Conservation (phyloP, 2,113 vertebrate species). For the Neolamprologus modestus region DNA sequence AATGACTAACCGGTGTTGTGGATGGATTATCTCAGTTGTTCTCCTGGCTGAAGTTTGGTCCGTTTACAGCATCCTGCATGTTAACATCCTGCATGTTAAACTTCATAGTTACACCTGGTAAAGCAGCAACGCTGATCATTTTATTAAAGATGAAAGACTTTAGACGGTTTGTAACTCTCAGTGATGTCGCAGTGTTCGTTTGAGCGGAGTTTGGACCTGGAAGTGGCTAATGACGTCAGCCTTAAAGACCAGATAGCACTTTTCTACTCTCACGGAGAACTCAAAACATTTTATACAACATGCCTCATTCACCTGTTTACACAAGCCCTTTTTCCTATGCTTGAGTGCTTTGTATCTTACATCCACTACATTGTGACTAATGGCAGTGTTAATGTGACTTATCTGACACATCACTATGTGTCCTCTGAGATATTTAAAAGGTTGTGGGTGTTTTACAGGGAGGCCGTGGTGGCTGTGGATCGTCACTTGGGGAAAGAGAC, state of each 20-base stretch:
- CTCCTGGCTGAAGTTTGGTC: background rate
- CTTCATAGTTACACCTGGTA: background rate
- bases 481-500: slow-evolving; percentile 68
- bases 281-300: background rate
- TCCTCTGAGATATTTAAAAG: background rate
- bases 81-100: background rate
- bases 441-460: slow-evolving; percentile 56
- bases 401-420: background rate
- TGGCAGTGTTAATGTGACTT: background rate
- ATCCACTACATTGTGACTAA: background rate
- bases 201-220: background rate
- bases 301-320: background rate
- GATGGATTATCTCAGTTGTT: background rate
- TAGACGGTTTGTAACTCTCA: background rate
- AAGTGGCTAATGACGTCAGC: background rate
- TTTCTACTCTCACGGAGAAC: background rate
- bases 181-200: background rate
- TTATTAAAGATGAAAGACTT: background rate
- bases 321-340: background rate
- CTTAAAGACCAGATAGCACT: background rate
- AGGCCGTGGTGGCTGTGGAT: slow-evolving; percentile 82
- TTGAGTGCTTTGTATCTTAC: background rate
- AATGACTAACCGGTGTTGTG: background rate
- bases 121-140: background rate
- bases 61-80: background rate